phyloP scores from a whole-genome alignment of 2,888 invertebrate species.

The Lasioglossum malachurum region DNA sequence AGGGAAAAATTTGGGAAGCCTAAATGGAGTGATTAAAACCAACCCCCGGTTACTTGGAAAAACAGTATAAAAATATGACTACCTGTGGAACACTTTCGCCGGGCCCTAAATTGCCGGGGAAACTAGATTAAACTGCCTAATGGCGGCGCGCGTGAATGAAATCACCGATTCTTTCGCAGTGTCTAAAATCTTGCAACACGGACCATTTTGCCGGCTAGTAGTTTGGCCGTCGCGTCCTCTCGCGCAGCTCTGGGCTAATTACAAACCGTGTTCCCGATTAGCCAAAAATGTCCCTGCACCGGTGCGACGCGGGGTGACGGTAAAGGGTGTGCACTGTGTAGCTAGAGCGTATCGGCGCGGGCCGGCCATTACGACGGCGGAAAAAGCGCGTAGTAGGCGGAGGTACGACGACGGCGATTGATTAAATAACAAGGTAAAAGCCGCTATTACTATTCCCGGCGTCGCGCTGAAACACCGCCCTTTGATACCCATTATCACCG shows the following conservation, averaged over 20 bases:
- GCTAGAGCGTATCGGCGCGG: neutral
- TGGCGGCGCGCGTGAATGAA: neutral
- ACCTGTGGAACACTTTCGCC: neutral
- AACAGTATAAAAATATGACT: neutral
- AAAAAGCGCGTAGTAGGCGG: conserved; percentile 23
- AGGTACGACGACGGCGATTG: conserved; percentile 30
- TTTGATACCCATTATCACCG: conserved; percentile 74
- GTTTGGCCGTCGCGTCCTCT: neutral
- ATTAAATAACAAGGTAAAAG: conserved; percentile 69
- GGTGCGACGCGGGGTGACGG: neutral
- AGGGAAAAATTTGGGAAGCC: neutral
- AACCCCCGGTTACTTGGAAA: neutral
- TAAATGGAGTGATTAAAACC: neutral
- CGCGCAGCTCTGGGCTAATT: conserved; percentile 7
- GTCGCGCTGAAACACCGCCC: conserved; percentile 69
- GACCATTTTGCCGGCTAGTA: neutral
- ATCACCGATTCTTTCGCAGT: conserved; percentile 4
- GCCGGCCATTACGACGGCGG: conserved; percentile 4
- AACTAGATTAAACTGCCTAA: neutral
- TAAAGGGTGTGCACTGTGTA: neutral
- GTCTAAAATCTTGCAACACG: conserved; percentile 5
- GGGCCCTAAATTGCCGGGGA: neutral
- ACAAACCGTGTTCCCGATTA: conserved; percentile 10
- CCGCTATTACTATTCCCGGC: conserved; percentile 62
- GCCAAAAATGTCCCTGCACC: conserved; percentile 5